phyloP scores from a whole-genome alignment of 2,797 vertebrate genomes.

The Neostethus bicornis region DNA sequence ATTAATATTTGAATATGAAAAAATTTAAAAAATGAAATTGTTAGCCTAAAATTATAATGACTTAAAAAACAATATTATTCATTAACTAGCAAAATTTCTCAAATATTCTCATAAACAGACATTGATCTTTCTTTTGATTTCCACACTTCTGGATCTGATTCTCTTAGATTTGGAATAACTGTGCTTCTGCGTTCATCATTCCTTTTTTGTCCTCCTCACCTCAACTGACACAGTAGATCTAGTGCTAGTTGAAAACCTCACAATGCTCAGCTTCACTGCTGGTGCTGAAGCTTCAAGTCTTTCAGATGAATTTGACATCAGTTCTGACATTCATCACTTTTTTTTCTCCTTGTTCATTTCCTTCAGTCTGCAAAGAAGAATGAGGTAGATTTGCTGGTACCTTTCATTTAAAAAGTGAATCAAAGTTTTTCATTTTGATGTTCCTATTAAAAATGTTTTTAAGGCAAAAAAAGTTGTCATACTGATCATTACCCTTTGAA shows the following conservation, averaged over 20 bases:
- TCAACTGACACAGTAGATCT: background rate
- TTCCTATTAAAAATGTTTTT: slow-evolving; percentile 1
- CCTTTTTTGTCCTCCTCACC: background rate
- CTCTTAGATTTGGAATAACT: background rate
- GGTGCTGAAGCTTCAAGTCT: background rate
- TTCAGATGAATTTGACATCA: background rate
- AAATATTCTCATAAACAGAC: too few relatives aligned
- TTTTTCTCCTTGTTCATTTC: background rate
- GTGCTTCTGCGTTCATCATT: background rate
- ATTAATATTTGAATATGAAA: too few relatives aligned
- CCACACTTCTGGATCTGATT: background rate
- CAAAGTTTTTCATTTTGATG: too few relatives aligned
- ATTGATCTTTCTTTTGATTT: too few relatives aligned
- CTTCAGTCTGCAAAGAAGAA: background rate
- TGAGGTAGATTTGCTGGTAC: background rate
- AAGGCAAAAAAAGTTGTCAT: background rate
- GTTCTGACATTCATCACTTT: background rate
- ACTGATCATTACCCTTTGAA: background rate
- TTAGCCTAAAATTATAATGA: too few relatives aligned
- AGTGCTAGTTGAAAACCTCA: background rate
- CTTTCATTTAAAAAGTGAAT: slow-evolving; percentile 2
- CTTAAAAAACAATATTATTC: too few relatives aligned
- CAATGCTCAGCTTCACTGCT: background rate
- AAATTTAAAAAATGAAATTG: too few relatives aligned
- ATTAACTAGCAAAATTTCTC: too few relatives aligned